Evolutionary conservation across 2,113 vertebrate species (phyloP).

Genomic region (Telmatochromis sp.): DNA sequence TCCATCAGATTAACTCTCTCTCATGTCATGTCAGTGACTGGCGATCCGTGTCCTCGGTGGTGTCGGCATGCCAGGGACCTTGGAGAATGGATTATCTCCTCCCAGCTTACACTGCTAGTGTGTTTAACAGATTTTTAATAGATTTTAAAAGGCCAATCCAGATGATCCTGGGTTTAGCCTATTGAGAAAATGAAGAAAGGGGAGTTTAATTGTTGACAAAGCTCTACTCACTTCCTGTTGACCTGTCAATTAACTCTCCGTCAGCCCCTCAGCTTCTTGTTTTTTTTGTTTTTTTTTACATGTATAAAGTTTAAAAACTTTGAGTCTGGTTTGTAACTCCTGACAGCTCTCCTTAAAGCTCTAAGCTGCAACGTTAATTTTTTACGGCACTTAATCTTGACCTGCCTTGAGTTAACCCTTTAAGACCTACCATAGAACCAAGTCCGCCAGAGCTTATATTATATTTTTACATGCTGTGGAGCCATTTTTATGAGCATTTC

Average conservation of each 20-base stretch:
- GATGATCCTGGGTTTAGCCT: background rate
- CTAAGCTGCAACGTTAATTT: background rate
- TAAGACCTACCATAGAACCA: too few species aligned
- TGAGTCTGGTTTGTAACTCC: background rate
- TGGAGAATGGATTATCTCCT: slow-evolving; percentile 6
- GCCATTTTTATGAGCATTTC: too few species aligned
- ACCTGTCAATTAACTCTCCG: background rate
- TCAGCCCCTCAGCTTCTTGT: background rate
- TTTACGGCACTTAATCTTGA: slow-evolving; percentile 4
- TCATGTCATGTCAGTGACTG: background rate
- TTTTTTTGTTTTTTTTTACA: background rate
- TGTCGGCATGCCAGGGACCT: background rate
- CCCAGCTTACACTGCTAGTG: background rate
- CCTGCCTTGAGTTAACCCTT: background rate
- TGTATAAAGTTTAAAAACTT: background rate
- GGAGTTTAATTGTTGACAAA: background rate
- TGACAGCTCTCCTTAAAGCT: background rate
- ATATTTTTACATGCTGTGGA: too few species aligned
- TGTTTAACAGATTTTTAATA: background rate
- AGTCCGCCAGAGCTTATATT: too few species aligned
- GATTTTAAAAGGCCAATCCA: background rate
- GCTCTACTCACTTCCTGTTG: background rate
- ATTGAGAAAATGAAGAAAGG: background rate
- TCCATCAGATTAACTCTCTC: background rate
- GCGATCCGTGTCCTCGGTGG: background rate